phyloP scores from a whole-genome alignment of 1,140 invertebrate species.

The Apis florea region DNA sequence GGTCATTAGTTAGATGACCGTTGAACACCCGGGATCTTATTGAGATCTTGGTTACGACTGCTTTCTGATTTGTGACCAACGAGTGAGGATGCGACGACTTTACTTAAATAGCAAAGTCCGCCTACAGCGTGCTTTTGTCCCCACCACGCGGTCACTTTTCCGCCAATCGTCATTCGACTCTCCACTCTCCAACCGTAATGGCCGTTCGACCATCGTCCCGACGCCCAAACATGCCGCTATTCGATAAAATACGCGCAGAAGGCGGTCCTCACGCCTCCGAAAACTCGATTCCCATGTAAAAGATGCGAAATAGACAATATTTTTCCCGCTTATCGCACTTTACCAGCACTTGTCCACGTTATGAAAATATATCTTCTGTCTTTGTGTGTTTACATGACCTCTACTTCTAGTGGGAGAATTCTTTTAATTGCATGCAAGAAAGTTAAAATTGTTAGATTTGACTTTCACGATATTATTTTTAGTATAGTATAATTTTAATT shows the following conservation, averaged over 20 bases:
- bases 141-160: conserved; percentile 1
- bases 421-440: neutral
- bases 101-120: conserved; percentile 26
- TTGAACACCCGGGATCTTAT: too few relatives aligned
- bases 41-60: neutral
- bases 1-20: too few relatives aligned
- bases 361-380: conserved; percentile 3
- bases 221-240: conserved; percentile 24
- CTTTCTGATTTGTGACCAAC: conserved; percentile 31
- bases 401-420: neutral
- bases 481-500: neutral
- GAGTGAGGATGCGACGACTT: neutral
- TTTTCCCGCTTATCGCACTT: conserved; percentile 35
- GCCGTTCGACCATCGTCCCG: conserved; percentile 42
- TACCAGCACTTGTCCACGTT: conserved; percentile 4
- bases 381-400: neutral
- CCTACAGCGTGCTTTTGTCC: conserved; percentile 18
- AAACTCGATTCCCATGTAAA: neutral
- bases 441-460: neutral
- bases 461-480: neutral
- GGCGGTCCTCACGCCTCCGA: conserved; percentile 34
- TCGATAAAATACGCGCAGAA: conserved; percentile 25
- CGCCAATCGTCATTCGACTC: conserved; percentile 45
- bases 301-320: conserved; percentile 34
- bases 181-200: conserved; percentile 45